A percentile compares a stretch with the other conserved stretches of the same genome.
Conservation (phyloP, 2,888 invertebrate species). For the Marasmarcha lunaedactyla region DNA sequence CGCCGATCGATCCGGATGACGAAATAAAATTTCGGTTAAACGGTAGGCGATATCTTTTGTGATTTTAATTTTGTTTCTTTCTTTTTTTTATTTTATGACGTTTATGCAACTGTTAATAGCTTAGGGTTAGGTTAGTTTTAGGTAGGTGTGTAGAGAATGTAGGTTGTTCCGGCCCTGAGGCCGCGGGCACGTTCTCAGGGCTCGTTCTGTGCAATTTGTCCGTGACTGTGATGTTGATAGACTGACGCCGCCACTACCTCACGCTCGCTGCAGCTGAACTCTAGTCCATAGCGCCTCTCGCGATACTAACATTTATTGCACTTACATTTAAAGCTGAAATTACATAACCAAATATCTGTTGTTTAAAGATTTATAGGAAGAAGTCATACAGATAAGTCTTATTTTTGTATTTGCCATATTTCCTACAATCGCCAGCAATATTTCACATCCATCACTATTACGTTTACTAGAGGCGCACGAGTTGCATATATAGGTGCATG, state of each 20-base stretch:
- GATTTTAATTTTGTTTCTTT: slow-evolving; percentile 63
- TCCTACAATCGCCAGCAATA: too few species aligned
- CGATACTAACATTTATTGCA: slow-evolving; percentile 26
- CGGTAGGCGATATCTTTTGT: slow-evolving; percentile 44
- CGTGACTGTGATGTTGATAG: slow-evolving; percentile 78
- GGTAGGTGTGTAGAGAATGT: slow-evolving; percentile 44
- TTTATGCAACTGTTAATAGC: slow-evolving; percentile 62
- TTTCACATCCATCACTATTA: too few species aligned
- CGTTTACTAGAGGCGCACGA: too few species aligned
- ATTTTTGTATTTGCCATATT: too few species aligned
- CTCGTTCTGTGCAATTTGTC: slow-evolving; percentile 67
- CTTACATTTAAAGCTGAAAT: slow-evolving; percentile 10
- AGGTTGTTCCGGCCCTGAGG: slow-evolving; percentile 45
- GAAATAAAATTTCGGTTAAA: slow-evolving; percentile 66
- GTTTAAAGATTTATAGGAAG: too few species aligned
- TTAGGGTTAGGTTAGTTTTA: slow-evolving; percentile 63
- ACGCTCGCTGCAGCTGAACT: slow-evolving; percentile 60
- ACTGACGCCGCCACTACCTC: slow-evolving; percentile 73
- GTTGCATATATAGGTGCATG: slow-evolving; percentile 14
- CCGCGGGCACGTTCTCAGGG: slow-evolving; percentile 36
- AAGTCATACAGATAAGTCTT: too few species aligned
- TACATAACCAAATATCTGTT: too few species aligned
- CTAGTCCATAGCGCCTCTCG: slow-evolving; percentile 51
- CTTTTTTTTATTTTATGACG: slow-evolving; percentile 60
- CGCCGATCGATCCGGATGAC: slow-evolving; percentile 33